Evolutionary conservation across 2,113 vertebrate genomes (phyloP).

Genomic region (Seriola quinqueradiata): DNA sequence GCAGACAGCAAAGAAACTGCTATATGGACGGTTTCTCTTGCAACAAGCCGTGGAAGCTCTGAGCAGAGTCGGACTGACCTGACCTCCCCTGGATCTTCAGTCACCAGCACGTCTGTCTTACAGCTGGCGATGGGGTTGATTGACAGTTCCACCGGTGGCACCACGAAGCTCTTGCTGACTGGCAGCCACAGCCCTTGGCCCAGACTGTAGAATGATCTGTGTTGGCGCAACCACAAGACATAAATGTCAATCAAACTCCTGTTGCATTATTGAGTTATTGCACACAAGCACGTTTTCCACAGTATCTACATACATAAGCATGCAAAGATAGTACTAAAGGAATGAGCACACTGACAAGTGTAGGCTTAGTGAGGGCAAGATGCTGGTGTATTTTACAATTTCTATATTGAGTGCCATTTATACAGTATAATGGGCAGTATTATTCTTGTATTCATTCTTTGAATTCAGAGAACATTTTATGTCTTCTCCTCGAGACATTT

Average conservation of each 20-base stretch:
- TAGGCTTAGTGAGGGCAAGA: neutral
- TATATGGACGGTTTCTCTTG: neutral
- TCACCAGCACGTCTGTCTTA: constrained; percentile 97
- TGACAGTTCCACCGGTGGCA: constrained; percentile 96
- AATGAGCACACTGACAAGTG: neutral
- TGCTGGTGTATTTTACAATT: neutral
- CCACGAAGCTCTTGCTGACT: constrained; percentile 98
- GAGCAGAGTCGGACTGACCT: constrained; percentile 87
- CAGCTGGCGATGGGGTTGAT: constrained; percentile 99
- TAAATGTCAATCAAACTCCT: constrained; percentile 39
- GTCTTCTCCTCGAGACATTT: neutral
- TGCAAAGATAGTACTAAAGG: neutral
- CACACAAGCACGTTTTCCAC: neutral
- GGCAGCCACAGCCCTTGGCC: constrained; percentile 98
- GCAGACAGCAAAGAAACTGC: neutral
- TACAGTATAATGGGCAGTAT: neutral
- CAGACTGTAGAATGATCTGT: constrained; percentile 97
- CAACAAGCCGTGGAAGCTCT: neutral
- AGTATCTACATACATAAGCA: neutral
- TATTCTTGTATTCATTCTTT: neutral
- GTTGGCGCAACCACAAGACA: constrained; percentile 63
- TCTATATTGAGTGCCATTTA: neutral
- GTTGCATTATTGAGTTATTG: neutral
- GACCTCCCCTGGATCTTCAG: constrained; percentile 96
- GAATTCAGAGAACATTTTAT: neutral